Conservation (phyloP, 2,113 vertebrate genomes). For the Corythornis vintsioides region DNA sequence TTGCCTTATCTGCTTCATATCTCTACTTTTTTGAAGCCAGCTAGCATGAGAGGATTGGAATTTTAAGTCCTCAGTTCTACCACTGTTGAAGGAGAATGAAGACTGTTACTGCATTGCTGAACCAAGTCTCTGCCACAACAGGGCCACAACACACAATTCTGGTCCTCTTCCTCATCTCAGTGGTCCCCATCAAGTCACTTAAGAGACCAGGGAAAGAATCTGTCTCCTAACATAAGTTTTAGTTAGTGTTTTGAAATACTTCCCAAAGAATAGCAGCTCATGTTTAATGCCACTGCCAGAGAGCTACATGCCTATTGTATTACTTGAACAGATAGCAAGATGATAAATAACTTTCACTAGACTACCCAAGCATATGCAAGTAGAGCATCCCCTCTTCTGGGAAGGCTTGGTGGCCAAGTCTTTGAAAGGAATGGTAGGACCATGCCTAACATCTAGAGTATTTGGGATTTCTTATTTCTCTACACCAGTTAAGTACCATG, state of each 20-base stretch:
- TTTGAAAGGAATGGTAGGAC: neutral
- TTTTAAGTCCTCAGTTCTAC: slow-evolving; percentile 53
- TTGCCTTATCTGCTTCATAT: slow-evolving; percentile 89
- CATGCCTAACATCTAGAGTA: neutral
- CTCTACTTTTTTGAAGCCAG: slow-evolving; percentile 86
- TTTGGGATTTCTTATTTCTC: slow-evolving; percentile 25
- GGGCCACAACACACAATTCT: neutral
- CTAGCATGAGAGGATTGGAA: slow-evolving; percentile 78
- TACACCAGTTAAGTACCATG: neutral
- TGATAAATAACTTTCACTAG: neutral
- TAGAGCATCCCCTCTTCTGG: neutral
- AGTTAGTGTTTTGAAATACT: neutral
- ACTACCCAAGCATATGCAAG: neutral
- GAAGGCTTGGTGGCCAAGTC: neutral
- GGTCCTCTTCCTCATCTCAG: neutral
- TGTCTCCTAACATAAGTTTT: neutral
- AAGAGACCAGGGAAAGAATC: neutral
- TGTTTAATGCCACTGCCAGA: neutral
- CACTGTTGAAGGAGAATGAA: neutral
- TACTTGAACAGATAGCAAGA: neutral
- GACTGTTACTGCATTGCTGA: neutral
- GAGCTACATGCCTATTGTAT: neutral
- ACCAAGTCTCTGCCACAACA: neutral
- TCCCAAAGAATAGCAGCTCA: neutral
- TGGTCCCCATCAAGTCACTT: neutral